Evolutionary conservation across 2,888 invertebrate species (phyloP), one percentile per base, ranked within the genome.

Genomic region (Oxyscelio sp.): DNA sequence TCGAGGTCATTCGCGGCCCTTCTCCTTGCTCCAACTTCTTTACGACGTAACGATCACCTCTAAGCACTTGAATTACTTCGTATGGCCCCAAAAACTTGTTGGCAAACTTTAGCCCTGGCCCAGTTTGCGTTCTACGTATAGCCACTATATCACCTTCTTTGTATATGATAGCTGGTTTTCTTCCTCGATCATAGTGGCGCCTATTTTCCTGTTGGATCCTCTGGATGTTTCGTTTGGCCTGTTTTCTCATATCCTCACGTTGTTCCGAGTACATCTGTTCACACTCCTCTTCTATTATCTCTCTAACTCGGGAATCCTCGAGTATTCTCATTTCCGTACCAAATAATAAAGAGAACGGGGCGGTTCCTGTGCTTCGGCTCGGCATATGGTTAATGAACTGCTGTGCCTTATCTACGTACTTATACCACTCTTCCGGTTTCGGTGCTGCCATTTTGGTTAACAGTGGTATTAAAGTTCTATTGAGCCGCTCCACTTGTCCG

Each of bases 321-420:
- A 19, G 5, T 13, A 22, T 6, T 54, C 56, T 54, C 56, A 54
- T 54, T 54, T 24, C 22, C 5, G 24, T 22, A 2, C 24, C 56
- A 31, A 54, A 54, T 15, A 54, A 54, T 24, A 54, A n/a, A 24
- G 56, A 13, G 22, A 54, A 54, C 22, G 24, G 56, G 8, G 56
- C 3, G 2, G n/a, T 13, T 24, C 31, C 31, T 3, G 56, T 54
- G 13, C 24, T 54, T 54, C 24, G 56, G 5, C 22, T 24, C 2
- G 56, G 24, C 15, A 54, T 4, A 13, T 54, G 31, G 15, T 54
- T 54, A 13, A 54, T 5, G 9, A 54, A 54, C 24, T 54, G 56
- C 21, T 54, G 56, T 11, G 56, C 56, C 9, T 31, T 24, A 24
- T 6, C 22, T 54, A 22, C 56, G 22, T 27, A 15, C 13, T 54